phyloP scores from a whole-genome alignment of 2,797 vertebrate genomes.

The Muscicapa comitata region DNA sequence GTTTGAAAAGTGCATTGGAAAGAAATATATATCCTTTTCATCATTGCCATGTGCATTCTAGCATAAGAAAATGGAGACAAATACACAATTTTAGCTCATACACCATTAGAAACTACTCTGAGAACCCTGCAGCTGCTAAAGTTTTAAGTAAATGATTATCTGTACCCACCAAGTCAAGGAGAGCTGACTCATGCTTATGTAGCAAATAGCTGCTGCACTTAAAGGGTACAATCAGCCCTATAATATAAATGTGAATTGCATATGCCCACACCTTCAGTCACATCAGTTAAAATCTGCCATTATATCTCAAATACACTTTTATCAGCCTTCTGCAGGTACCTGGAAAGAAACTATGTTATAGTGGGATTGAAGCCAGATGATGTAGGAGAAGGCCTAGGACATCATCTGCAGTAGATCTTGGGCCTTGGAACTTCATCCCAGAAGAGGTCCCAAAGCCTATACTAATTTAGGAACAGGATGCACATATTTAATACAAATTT shows the following conservation, averaged over 20 bases:
- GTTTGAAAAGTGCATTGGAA: not conserved
- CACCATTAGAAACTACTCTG: not conserved
- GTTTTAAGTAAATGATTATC: not conserved
- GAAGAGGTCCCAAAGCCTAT: not conserved
- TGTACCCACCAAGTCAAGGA: not conserved
- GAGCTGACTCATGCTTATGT: constrained; percentile 13
- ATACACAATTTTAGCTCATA: not conserved
- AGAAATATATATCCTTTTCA: not conserved
- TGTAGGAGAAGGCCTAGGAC: not conserved
- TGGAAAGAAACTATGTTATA: not conserved
- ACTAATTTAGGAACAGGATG: not conserved
- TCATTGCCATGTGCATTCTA: not conserved
- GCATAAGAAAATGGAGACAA: not conserved
- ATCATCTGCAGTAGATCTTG: not conserved
- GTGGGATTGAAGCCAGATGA: not conserved
- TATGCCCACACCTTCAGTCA: not conserved
- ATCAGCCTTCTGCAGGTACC: not conserved
- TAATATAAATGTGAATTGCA: not conserved
- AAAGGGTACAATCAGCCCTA: not conserved
- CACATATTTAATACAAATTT: not conserved
- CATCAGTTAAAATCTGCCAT: not conserved
- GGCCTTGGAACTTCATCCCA: not conserved
- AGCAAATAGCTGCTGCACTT: not conserved
- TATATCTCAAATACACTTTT: not conserved
- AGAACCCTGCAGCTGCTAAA: not conserved